Conservation (phyloP, 1,140 invertebrate genomes). For the Polypedilum vanderplanki region DNA sequence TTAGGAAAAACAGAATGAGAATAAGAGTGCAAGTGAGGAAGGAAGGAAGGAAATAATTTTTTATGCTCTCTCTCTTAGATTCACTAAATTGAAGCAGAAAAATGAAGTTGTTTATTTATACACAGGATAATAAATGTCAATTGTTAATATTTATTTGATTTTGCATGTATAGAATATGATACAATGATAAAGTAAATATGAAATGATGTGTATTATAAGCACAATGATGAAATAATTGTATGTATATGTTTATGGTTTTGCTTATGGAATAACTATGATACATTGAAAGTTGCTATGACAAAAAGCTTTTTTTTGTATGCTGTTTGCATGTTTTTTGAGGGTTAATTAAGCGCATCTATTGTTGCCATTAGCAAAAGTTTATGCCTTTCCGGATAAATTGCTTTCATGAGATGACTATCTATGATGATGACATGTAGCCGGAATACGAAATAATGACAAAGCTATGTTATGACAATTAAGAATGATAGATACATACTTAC, state of each 20-base stretch:
- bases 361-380: slow-evolving; percentile 5
- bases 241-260: no score
- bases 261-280: no score
- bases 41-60: slow-evolving; percentile 18
- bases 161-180: slow-evolving; percentile 14
- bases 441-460: no score
- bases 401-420: not conserved
- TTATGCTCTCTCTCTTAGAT: no score
- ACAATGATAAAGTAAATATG: no score
- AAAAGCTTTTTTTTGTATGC: no score
- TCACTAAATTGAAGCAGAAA: not conserved
- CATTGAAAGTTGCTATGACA: no score
- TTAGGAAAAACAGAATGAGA: not conserved
- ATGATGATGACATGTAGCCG: no score
- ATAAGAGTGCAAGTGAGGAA: not conserved
- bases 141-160: slow-evolving; percentile 12
- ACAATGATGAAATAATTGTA: no score
- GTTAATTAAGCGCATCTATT: not conserved
- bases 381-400: not conserved
- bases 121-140: slow-evolving; percentile 1
- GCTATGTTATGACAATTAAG: not conserved
- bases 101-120: not conserved
- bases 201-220: no score
- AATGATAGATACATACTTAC: not conserved
- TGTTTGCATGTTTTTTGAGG: not conserved